Base-by-base conservation (phyloP, 2,113 vertebrate species). In the Pseudopipra pipra region DNA sequence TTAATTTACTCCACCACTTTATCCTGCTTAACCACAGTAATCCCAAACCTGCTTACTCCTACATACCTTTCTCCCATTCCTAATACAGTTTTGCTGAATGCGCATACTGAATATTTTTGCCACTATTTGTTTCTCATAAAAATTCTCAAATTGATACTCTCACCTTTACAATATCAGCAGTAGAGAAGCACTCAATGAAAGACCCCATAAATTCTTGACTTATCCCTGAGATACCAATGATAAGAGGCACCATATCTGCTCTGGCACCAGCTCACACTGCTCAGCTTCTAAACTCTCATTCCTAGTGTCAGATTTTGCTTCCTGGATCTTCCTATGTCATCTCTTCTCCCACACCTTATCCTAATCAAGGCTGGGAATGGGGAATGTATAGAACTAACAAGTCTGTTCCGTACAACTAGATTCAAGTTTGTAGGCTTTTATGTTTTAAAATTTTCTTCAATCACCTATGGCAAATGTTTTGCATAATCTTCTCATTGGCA, bases 1-100 rank as follows among this genome's bases (percentile, higher is more conserved):
- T 95, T 93, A 93, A 95, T 94, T 90, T 94, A 84, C 85, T 94
- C 56, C 65, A n/a, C 65, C 67, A n/a, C 44, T 95, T 95, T 96
- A 91, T 80, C 82, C 92, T 90, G 55, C 85, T 96, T 94, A 94
- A 91, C 31, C 43, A 72, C 39, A 54, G 56, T 95, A 91, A 96
- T 92, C 77, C 58, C 77, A 85, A 87, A 89, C 77, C 62, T 95
- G 70, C 28, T 90, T 81, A 89, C 62, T 89, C 49, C 47, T 49
- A 92, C 65, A 21, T 90, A 66, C 58, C 44, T 76, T 90, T 72
- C 56, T 81, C 12, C n/a, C 28, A 46, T 68, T 85, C 30, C n/a
- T 65, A 43, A 71, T 56, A 47, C 62, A 65, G 31, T 91, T 80
- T 75, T 56, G 30, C 18, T 74, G 14, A 77, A 84, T 43, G 8